Evolutionary conservation across 2,797 vertebrate genomes (phyloP).

Genomic region (Ibycter americanus): DNA sequence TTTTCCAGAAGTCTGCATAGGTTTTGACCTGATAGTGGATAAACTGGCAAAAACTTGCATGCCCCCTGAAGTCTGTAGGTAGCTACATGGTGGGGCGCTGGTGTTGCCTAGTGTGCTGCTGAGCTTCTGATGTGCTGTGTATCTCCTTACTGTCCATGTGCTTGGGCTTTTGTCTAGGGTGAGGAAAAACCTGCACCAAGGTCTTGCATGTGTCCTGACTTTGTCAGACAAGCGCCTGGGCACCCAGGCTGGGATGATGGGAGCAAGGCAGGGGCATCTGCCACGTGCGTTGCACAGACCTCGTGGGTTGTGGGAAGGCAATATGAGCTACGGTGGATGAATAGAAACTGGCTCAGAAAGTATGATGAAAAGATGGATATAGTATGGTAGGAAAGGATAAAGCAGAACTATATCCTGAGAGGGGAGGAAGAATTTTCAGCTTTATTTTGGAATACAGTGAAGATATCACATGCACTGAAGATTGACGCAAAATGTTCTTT

Average conservation of each 20-base stretch:
- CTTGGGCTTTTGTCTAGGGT: neutral
- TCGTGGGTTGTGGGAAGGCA: accelerated
- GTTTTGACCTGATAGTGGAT: neutral
- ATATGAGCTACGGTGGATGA: neutral
- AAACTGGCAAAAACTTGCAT: neutral
- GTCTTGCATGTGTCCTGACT: neutral
- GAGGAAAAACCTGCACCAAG: neutral
- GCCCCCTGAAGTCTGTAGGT: neutral
- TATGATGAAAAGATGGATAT: neutral
- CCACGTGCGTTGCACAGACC: accelerated
- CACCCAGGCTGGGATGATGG: neutral
- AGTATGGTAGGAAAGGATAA: neutral
- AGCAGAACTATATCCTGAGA: neutral
- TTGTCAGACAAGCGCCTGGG: neutral
- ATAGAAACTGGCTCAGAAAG: neutral
- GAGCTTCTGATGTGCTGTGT: accelerated
- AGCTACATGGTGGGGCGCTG: too few species aligned
- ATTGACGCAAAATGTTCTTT: neutral
- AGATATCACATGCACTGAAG: neutral
- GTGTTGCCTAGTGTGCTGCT: neutral
- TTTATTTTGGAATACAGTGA: neutral
- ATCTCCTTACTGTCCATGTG: neutral
- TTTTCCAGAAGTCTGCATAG: neutral
- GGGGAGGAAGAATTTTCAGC: neutral
- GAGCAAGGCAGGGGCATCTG: neutral